A percentile compares a stretch with the other conserved stretches of the same genome.
Conservation (phyloP, 2,888 invertebrate genomes). For the Trypoxylon attenuatum region DNA sequence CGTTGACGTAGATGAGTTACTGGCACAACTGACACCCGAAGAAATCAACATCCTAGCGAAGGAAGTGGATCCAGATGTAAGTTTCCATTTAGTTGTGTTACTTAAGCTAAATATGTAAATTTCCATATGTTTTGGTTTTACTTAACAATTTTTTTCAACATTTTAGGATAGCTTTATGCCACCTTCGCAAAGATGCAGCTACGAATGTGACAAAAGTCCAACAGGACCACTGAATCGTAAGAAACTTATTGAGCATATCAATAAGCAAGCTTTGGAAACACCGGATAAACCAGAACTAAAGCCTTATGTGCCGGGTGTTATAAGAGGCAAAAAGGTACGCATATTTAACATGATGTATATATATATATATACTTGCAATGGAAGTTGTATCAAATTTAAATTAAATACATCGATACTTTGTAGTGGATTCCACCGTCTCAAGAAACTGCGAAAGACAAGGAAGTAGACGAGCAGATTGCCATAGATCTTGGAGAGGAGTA, state of each 20-base stretch:
- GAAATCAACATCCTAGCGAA: conserved; percentile 98
- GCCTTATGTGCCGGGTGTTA: conserved; percentile 92
- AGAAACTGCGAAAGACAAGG: conserved; percentile 82
- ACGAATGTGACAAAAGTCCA: conserved; percentile 95
- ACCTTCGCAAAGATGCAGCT: conserved; percentile 95
- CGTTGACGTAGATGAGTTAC: conserved; percentile 95
- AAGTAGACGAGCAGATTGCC: conserved; percentile 93
- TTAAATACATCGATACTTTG: too few species aligned
- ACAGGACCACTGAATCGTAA: conserved; percentile 97
- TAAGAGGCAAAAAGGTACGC: conserved; percentile 92
- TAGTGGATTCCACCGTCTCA: conserved; percentile 90
- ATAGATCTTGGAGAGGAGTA: conserved; percentile 96
- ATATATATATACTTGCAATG: background rate
- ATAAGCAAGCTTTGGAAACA: conserved; percentile 98
- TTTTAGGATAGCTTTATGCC: conserved; percentile 95
- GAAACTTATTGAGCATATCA: conserved; percentile 96
- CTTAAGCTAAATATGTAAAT: background rate
- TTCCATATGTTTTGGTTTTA: background rate
- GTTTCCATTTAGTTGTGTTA: too few species aligned
- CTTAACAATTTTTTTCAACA: background rate
- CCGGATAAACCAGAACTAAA: conserved; percentile 97
- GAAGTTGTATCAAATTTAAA: too few species aligned
- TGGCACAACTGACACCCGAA: conserved; percentile 94
- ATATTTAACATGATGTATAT: background rate
- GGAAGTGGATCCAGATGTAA: conserved; percentile 99